These are phyloP conservation scores for Turdus rufiventris DNA, from an alignment of 2,113 vertebrate species.

Conservation along the genomic window DNA sequence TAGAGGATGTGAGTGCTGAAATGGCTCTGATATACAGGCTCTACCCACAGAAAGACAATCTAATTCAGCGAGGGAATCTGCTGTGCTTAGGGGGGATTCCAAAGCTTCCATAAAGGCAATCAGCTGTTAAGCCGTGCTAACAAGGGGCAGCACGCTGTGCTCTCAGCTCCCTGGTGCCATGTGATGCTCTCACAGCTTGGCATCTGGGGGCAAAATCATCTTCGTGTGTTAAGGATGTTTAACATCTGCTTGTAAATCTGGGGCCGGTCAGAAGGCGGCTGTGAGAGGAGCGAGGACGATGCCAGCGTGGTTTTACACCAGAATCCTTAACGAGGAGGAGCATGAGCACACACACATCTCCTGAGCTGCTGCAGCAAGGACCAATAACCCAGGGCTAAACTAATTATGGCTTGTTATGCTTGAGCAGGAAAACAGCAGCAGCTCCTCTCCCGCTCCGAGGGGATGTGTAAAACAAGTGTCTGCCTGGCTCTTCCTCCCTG, in stretches of 20 bases:
- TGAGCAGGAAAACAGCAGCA: neutral
- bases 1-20: neutral
- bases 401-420: slow-evolving; percentile 11
- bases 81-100: slow-evolving; percentile 26
- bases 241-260: slow-evolving; percentile 26
- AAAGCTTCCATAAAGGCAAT: neutral
- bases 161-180: neutral
- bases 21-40: neutral
- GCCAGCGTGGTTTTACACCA: neutral
- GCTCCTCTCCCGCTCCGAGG: neutral
- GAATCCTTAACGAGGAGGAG: neutral
- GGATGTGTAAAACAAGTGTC: neutral
- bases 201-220: slow-evolving; percentile 18
- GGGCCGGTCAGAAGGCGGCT: neutral
- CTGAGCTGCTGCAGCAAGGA: neutral
- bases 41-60: neutral
- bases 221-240: neutral
- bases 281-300: neutral
- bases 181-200: neutral
- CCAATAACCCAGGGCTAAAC: slow-evolving; percentile 10
- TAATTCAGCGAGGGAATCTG: slow-evolving; percentile 2
- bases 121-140: slow-evolving; percentile 21
- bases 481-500: rapidly evolving
- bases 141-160: slow-evolving; percentile 29
- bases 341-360: neutral